Conservation (phyloP, 2,888 invertebrate species). For the Eupithecia exiguata region DNA sequence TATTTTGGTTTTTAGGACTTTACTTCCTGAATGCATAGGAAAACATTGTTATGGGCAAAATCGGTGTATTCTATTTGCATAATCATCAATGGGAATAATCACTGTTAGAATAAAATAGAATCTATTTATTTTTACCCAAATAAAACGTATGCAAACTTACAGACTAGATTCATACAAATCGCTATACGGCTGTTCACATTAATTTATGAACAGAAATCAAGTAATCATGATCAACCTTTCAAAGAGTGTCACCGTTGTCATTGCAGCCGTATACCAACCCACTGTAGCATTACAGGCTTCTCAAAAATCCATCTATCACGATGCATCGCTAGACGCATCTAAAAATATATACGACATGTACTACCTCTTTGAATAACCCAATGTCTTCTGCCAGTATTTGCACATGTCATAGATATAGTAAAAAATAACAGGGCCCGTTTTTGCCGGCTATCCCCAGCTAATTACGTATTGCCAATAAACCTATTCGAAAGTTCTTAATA, state of each 20-base stretch:
- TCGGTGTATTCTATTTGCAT: neutral
- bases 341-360: neutral
- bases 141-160: too few relatives aligned
- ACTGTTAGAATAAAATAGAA: too few relatives aligned
- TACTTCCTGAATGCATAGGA: slow-evolving; percentile 56
- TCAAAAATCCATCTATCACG: neutral
- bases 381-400: neutral
- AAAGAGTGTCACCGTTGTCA: too few relatives aligned
- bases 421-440: neutral
- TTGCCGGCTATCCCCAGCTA: neutral
- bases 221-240: too few relatives aligned
- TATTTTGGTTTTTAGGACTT: slow-evolving; percentile 64
- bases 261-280: too few relatives aligned
- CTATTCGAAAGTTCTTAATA: neutral
- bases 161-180: too few relatives aligned
- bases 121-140: too few relatives aligned
- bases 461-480: neutral
- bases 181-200: too few relatives aligned
- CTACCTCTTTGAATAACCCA: neutral
- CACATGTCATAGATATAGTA: neutral
- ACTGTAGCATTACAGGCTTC: neutral
- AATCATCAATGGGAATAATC: neutral
- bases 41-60: neutral
- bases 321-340: too few relatives aligned
- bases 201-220: too few relatives aligned